phyloP scores from a whole-genome alignment of 2,888 invertebrate genomes.

The Sphecodes monilicornis region DNA sequence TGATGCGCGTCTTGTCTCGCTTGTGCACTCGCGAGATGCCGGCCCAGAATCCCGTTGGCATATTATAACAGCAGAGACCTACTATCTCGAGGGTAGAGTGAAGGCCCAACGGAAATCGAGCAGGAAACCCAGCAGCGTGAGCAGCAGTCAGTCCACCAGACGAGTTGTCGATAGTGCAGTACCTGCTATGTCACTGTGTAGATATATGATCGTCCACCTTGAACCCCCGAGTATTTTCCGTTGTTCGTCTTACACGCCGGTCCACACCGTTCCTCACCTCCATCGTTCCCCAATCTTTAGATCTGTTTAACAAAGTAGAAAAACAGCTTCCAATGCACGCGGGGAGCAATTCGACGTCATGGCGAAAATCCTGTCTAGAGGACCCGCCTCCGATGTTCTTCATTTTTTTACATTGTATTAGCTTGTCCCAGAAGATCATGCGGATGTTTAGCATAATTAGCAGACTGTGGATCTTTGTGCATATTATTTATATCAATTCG shows the following conservation, averaged over 20 bases:
- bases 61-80: conserved; percentile 21
- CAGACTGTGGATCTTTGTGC: not conserved
- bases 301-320: conserved; percentile 58
- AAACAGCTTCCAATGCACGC: conserved; percentile 67
- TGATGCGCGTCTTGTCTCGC: not conserved
- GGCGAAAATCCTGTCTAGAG: not conserved
- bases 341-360: conserved; percentile 54
- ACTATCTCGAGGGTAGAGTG: conserved; percentile 57
- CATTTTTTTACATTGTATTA: not conserved
- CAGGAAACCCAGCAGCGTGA: conserved; percentile 76
- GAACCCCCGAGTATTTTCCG: conserved; percentile 51
- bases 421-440: not conserved
- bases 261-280: conserved; percentile 42
- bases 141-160: conserved; percentile 84
- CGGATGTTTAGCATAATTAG: not conserved
- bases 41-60: conserved; percentile 17
- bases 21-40: not conserved
- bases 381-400: not conserved
- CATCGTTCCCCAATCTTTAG: conserved; percentile 40
- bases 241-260: conserved; percentile 46
- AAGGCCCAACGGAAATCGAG: conserved; percentile 68
- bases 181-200: conserved; percentile 78
- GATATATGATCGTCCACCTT: conserved; percentile 72
- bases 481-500: too few species aligned
- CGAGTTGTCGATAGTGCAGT: conserved; percentile 82